A percentile compares a stretch with the other conserved stretches of the same genome.
These are phyloP conservation scores for Morus bassanus DNA, from an alignment of 2,797 vertebrate species.

Conservation along the genomic window DNA sequence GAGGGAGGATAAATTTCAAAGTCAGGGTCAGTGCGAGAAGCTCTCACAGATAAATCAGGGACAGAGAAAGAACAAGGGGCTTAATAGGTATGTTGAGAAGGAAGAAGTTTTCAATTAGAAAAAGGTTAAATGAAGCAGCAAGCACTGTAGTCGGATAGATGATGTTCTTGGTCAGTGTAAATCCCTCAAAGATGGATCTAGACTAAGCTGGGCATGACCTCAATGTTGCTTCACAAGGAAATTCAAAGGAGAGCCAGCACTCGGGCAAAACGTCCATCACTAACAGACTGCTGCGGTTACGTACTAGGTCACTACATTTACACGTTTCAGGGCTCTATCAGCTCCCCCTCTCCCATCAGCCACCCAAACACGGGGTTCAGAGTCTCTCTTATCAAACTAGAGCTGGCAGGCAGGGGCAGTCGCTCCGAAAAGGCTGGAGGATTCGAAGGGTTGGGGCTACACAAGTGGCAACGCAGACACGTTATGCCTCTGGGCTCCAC, in stretches of 20 bases:
- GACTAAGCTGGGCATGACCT: background rate
- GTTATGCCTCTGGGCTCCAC: rapidly evolving
- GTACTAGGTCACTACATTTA: background rate
- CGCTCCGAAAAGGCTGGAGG: background rate
- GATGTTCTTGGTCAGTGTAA: background rate
- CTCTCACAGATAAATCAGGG: background rate
- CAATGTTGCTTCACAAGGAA: background rate
- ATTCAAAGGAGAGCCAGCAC: background rate
- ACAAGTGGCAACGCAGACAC: rapidly evolving
- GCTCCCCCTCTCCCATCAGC: background rate
- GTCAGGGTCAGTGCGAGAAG: background rate
- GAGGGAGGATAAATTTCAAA: background rate
- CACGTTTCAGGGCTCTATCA: background rate
- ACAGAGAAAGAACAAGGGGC: background rate
- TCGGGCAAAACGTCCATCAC: background rate
- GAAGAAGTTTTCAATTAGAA: background rate
- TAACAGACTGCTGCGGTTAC: background rate
- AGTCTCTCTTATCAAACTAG: background rate
- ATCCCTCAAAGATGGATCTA: background rate
- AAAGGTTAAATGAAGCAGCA: background rate
- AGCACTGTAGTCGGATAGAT: background rate
- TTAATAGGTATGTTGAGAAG: background rate
- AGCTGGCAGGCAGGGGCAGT: background rate
- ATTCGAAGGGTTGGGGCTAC: background rate
- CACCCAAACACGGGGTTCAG: background rate